phyloP scores from a whole-genome alignment of 1,140 invertebrate genomes.

The Aphaenogaster floridana region DNA sequence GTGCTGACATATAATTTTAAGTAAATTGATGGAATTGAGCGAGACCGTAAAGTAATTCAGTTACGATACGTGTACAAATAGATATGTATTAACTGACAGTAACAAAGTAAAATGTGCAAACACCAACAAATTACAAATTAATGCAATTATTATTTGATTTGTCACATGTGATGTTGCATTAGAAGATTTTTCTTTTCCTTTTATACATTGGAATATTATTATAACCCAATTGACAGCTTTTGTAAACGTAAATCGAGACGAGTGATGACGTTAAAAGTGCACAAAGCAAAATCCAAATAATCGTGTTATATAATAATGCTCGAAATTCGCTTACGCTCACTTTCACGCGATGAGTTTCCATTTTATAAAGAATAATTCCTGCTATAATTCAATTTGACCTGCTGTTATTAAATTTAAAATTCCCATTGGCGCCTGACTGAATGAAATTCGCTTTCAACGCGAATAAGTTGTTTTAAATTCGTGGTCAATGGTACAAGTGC shows the following conservation, averaged over 20 bases:
- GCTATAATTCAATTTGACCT: slow-evolving; percentile 18
- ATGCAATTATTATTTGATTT: slow-evolving; percentile 32
- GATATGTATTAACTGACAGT: background rate
- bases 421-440: background rate
- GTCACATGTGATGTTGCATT: background rate
- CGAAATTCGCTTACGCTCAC: slow-evolving; percentile 28
- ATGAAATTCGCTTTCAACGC: slow-evolving; percentile 25
- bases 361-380: slow-evolving; percentile 29
- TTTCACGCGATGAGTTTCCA: slow-evolving; percentile 19
- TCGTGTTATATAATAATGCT: slow-evolving; percentile 48
- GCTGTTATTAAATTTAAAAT: slow-evolving; percentile 39
- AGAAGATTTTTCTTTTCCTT: background rate
- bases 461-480: slow-evolving; percentile 28
- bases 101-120: slow-evolving; percentile 21
- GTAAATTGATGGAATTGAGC: slow-evolving; percentile 21
- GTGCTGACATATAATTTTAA: background rate
- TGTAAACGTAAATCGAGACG: slow-evolving; percentile 37
- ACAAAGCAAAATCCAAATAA: slow-evolving; percentile 42
- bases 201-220: background rate
- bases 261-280: slow-evolving; percentile 39
- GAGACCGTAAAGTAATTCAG: slow-evolving; percentile 17
- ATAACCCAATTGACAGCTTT: background rate
- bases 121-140: slow-evolving; percentile 26
- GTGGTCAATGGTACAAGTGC: background rate
- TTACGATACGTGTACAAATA: background rate